These are phyloP conservation scores for Junonia oenone DNA, from an alignment of 2,888 invertebrate genomes.

Conservation along the genomic window DNA sequence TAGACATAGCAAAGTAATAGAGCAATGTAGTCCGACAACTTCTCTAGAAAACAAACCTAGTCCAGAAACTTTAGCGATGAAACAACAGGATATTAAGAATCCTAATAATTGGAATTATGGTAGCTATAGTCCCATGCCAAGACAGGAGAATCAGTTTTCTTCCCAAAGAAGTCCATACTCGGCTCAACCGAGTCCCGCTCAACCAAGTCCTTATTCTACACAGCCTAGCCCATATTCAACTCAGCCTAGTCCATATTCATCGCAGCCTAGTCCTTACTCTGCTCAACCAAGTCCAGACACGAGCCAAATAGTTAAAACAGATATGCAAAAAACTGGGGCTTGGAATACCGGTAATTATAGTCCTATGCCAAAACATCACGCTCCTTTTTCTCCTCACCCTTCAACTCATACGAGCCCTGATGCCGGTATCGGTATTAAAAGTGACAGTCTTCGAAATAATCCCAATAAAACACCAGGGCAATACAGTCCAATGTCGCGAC, in stretches of 20 bases:
- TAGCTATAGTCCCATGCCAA: conserved; percentile 68
- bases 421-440: conserved; percentile 56
- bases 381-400: conserved; percentile 68
- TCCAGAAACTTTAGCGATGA: conserved; percentile 56
- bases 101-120: conserved; percentile 67
- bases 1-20: conserved; percentile 62
- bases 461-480: conserved; percentile 64
- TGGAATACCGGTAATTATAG: conserved; percentile 72
- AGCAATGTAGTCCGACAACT: conserved; percentile 72
- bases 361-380: conserved; percentile 70
- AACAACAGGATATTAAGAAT: conserved; percentile 62
- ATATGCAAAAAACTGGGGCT: conserved; percentile 58
- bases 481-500: conserved; percentile 69
- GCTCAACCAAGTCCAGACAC: conserved; percentile 73
- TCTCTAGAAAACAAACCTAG: conserved; percentile 69
- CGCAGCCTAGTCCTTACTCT: conserved; percentile 69
- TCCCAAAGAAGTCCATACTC: conserved; percentile 73
- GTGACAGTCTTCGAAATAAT: conserved; percentile 49
- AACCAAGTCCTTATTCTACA: conserved; percentile 70
- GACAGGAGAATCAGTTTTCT: conserved; percentile 65
- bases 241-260: conserved; percentile 70
- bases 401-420: conserved; percentile 70
- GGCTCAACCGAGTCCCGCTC: conserved; percentile 69
- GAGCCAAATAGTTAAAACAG: conserved; percentile 67
- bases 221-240: conserved; percentile 70